Percentiles rank a stretch among this genome's conserved stretches.
Evolutionary conservation across 2,113 vertebrate species (phyloP).

Genomic region (Elephas maximus): DNA sequence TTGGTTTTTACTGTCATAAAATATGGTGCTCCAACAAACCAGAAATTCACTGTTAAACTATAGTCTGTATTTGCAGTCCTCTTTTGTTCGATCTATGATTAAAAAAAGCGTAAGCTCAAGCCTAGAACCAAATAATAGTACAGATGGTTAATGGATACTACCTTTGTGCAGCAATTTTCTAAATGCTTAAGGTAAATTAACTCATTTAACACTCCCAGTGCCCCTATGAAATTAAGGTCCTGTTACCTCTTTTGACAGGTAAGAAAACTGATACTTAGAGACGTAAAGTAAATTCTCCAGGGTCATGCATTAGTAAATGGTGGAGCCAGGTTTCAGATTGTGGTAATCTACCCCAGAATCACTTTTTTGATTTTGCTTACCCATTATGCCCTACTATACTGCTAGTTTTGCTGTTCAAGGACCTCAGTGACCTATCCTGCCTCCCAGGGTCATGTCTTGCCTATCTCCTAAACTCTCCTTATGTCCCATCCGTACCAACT

Average conservation of each 20-base stretch:
- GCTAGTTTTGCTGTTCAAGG: background rate
- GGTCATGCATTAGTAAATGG: background rate
- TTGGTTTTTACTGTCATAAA: conserved; percentile 18
- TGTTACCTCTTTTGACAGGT: background rate
- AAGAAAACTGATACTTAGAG: background rate
- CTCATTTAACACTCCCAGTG: background rate
- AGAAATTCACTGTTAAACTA: conserved; percentile 11
- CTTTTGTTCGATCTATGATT: background rate
- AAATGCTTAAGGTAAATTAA: background rate
- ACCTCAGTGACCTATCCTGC: background rate
- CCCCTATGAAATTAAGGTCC: background rate
- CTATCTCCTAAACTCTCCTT: background rate
- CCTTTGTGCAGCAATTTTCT: background rate
- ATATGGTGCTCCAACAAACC: background rate
- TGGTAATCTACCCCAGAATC: background rate
- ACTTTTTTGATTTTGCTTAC: background rate
- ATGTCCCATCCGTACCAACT: background rate
- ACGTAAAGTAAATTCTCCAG: background rate
- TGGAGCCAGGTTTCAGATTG: background rate
- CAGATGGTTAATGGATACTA: background rate
- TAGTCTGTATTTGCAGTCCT: background rate
- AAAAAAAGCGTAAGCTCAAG: background rate
- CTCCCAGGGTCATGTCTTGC: background rate
- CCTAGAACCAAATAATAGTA: background rate
- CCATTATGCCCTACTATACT: background rate